Conservation (phyloP, 1,140 invertebrate genomes). For the Venturia canescens region DNA sequence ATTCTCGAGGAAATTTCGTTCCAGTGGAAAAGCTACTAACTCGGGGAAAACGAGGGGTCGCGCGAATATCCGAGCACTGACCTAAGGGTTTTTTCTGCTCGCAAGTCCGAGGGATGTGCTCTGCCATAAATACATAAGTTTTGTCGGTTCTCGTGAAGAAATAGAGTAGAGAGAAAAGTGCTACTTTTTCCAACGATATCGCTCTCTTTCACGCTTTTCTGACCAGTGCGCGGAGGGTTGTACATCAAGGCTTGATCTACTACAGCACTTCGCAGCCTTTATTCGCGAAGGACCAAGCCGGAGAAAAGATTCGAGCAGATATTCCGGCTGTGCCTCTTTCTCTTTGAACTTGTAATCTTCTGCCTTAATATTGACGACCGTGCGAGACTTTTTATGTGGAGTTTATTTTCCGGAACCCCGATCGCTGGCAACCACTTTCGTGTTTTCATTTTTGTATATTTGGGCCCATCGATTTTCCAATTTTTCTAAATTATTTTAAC, state of each 20-base stretch:
- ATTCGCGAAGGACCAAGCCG: constrained; percentile 13
- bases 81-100: not conserved
- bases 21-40: not conserved
- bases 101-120: not conserved
- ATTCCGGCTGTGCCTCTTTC: not conserved
- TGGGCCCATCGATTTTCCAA: no score
- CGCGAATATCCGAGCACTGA: not conserved
- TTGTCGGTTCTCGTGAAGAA: not conserved
- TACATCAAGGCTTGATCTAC: constrained; percentile 47
- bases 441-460: no score
- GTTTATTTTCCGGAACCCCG: no score
- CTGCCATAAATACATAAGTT: constrained; percentile 34
- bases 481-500: no score
- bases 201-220: constrained; percentile 30
- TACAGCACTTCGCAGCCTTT: constrained; percentile 48
- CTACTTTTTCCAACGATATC: constrained; percentile 34
- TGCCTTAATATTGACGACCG: no score
- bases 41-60: not conserved
- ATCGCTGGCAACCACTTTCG: no score
- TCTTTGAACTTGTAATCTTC: not conserved
- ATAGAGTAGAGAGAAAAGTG: constrained; percentile 8
- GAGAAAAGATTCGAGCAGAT: not conserved
- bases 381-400: no score
- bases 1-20: not conserved
- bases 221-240: not conserved